phyloP scores from a whole-genome alignment of 2,888 invertebrate genomes.

The Teinopalpus imperialis region DNA sequence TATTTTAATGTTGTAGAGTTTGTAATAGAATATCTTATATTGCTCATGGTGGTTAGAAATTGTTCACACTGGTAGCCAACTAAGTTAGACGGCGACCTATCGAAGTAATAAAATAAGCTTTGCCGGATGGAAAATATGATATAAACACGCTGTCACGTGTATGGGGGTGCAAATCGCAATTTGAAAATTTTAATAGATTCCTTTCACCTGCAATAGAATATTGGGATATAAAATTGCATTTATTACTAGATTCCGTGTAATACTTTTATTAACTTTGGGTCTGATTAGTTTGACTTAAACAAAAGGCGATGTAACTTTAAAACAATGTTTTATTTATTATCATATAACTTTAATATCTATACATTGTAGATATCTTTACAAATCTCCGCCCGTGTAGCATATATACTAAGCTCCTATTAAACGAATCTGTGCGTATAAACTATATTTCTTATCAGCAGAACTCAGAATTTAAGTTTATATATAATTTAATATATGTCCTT shows the following conservation, averaged over 20 bases:
- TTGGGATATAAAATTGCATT: neutral
- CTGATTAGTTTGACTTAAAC: too few relatives aligned
- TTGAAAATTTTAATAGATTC: constrained; percentile 24
- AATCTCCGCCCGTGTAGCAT: too few relatives aligned
- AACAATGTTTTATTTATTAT: too few relatives aligned
- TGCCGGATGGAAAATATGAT: constrained; percentile 61
- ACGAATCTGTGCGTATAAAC: too few relatives aligned
- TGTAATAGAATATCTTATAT: constrained; percentile 26
- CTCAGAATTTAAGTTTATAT: too few relatives aligned
- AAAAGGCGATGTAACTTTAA: too few relatives aligned
- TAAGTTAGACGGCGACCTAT: constrained; percentile 45
- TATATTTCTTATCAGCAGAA: too few relatives aligned
- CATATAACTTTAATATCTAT: too few relatives aligned
- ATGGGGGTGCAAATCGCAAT: constrained; percentile 18
- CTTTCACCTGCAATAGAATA: constrained; percentile 7
- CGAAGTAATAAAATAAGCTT: constrained; percentile 62
- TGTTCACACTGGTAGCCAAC: constrained; percentile 42
- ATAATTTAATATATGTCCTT: too few relatives aligned
- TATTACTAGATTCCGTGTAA: neutral
- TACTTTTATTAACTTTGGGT: neutral
- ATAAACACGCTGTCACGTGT: constrained; percentile 50
- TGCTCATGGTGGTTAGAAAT: constrained; percentile 43
- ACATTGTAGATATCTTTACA: too few relatives aligned
- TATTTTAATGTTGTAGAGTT: constrained; percentile 23
- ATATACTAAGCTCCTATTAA: too few relatives aligned